Evolutionary conservation across 2,888 invertebrate species (phyloP).

Genomic region (Caenorhabditis zanzibari): DNA sequence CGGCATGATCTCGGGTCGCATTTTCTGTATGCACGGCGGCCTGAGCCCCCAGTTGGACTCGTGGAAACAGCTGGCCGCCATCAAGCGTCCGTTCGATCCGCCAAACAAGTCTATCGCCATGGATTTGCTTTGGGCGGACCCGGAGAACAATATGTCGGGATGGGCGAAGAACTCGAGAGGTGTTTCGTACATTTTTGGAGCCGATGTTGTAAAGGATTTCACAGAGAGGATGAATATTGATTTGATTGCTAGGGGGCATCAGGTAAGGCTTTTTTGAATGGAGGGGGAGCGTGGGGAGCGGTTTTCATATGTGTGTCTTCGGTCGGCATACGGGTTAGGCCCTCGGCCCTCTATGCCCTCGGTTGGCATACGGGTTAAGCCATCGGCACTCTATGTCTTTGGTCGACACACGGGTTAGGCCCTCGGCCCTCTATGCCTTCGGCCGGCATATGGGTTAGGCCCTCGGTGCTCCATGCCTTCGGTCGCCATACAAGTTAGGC

Average conservation of each 20-base stretch:
- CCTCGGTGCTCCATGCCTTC: too few relatives aligned
- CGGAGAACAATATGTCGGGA: constrained; percentile 63
- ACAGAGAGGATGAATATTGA: constrained; percentile 74
- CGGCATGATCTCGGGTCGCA: constrained; percentile 70
- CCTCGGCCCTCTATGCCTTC: too few relatives aligned
- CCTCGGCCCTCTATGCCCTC: too few relatives aligned
- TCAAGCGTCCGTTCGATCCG: constrained; percentile 71
- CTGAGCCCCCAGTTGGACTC: constrained; percentile 63
- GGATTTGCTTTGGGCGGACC: constrained; percentile 76
- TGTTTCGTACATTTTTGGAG: constrained; percentile 73
- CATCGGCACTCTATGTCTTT: too few relatives aligned
- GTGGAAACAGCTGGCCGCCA: constrained; percentile 66
- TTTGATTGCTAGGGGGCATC: constrained; percentile 72
- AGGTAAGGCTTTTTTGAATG: constrained; percentile 4
- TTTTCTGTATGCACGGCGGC: constrained; percentile 76
- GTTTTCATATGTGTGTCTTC: too few relatives aligned
- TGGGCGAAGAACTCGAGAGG: constrained; percentile 72
- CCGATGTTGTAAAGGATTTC: constrained; percentile 71
- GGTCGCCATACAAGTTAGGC: too few relatives aligned
- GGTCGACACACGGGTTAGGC: too few relatives aligned
- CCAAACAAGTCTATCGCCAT: constrained; percentile 67
- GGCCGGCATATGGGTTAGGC: too few relatives aligned
- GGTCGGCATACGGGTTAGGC: too few relatives aligned
- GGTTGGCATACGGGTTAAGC: too few relatives aligned
- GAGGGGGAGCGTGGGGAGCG: too few relatives aligned